These are phyloP conservation scores for Diglossa cyanea DNA, from an alignment of 2,797 vertebrate species.

Conservation along the genomic window DNA sequence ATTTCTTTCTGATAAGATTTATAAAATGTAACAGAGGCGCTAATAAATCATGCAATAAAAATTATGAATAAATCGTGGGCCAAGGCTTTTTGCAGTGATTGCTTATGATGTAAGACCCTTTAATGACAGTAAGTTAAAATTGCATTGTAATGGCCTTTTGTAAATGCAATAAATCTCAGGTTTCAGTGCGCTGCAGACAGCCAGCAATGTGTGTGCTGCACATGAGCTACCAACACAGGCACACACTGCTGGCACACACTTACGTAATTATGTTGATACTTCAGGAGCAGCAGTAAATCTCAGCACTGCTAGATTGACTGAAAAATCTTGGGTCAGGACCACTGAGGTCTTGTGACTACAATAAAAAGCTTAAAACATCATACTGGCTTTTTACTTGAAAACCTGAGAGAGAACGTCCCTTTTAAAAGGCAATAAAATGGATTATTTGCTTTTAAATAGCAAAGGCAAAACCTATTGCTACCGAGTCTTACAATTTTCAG, in stretches of 20 bases:
- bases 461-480: background rate
- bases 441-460: background rate
- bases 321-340: background rate
- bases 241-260: conserved; percentile 27
- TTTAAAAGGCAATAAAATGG: background rate
- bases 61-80: conserved; percentile 41
- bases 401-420: background rate
- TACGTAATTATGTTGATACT: conserved; percentile 51
- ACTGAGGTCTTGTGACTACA: background rate
- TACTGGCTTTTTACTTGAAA: background rate
- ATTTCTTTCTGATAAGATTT: conserved; percentile 45
- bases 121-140: conserved; percentile 63
- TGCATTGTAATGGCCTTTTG: conserved; percentile 50
- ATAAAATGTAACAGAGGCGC: background rate
- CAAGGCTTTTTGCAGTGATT: conserved; percentile 32
- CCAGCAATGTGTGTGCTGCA: conserved; percentile 2
- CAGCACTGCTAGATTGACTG: background rate
- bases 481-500: background rate
- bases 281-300: conserved; percentile 8
- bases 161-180: conserved; percentile 44
- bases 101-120: conserved; percentile 61
- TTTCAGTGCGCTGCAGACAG: conserved; percentile 23
- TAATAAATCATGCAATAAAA: conserved; percentile 66
- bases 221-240: conserved; percentile 26
- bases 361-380: background rate